Base-by-base conservation (phyloP, 2,888 invertebrate genomes). In the Metalampra italica region DNA sequence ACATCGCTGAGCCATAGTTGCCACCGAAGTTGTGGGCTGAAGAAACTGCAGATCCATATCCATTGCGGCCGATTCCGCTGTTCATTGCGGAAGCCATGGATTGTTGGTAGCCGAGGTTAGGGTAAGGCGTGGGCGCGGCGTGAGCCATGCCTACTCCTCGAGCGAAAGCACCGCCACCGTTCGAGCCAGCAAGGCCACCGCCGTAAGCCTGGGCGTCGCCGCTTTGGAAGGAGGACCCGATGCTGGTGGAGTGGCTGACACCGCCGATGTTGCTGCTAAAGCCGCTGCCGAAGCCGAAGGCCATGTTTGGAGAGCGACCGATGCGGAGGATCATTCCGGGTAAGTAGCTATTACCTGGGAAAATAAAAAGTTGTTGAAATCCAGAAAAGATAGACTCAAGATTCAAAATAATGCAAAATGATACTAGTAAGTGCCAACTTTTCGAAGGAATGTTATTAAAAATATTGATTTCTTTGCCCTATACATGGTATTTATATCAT, bases 191-290 rank as follows among this genome's bases (percentile, higher is more conserved):
- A 22, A 71, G 48, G 32, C 83, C 85, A 3, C 65, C 55, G 36
- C 84, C 85, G 50, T 78, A 83, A 0, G 87, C 84, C 41, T 71
- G 59, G 0, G 69, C 82, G 9, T 75, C 75, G 5, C 83, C 87
- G 45, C 66, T 74, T 47, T 72, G 70, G 74, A 79, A 82, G 36
- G 86, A 68, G 13, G 71, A 57, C 0, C 87, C 82, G 46, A 82
- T 72, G 44, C 85, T 75, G 15, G 72, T 68, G 9, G 87, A 78
- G 49, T 87, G 84, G 12, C 74, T 71, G 54, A 88, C 75, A 34
- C 88, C 88, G 0, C 80, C 87, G 51, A 88, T 78, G 64, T 84
- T 81, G 66, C 78, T 82, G 62, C 78, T 78, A 59, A 86, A 82
- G 7, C 86, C 88, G 47, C 78, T 82, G 43, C 88, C 88, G 46